A percentile compares a stretch with the other conserved stretches of the same genome.
These are phyloP conservation scores for Leptarthrus brevirostris DNA, from an alignment of 2,888 invertebrate genomes.

Conservation along the genomic window DNA sequence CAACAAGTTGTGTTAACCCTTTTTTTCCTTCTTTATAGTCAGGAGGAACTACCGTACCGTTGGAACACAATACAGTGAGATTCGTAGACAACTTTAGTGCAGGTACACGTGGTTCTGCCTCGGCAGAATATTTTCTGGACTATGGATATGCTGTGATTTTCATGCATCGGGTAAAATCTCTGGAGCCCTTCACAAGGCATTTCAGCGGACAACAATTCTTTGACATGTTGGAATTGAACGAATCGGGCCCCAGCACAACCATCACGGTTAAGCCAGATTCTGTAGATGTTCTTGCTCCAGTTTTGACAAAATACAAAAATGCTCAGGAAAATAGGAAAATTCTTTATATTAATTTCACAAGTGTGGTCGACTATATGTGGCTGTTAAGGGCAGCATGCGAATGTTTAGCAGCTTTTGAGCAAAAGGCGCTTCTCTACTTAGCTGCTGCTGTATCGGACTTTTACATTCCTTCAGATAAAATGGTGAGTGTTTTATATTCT, in stretches of 20 bases:
- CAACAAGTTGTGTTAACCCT: too few species aligned
- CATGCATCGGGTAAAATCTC: conserved; percentile 87
- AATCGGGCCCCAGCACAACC: conserved; percentile 72
- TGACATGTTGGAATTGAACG: conserved; percentile 77
- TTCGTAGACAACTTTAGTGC: conserved; percentile 99
- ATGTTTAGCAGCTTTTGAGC: conserved; percentile 76
- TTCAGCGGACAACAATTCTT: conserved; percentile 82
- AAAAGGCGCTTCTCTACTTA: conserved; percentile 85
- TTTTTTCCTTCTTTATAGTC: conserved; percentile 72
- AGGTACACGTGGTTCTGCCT: conserved; percentile 93
- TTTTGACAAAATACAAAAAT: conserved; percentile 82
- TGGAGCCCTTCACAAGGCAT: conserved; percentile 92
- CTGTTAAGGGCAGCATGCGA: conserved; percentile 85
- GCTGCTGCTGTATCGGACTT: conserved; percentile 99
- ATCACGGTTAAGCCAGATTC: conserved; percentile 80
- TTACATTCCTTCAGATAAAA: conserved; percentile 91
- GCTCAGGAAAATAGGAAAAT: conserved; percentile 80
- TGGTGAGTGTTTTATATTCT: conserved; percentile 82
- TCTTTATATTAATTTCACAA: conserved; percentile 82
- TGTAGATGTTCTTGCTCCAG: conserved; percentile 77
- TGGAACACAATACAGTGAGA: conserved; percentile 96
- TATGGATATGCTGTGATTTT: conserved; percentile 92
- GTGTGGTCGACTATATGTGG: conserved; percentile 93
- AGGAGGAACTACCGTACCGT: conserved; percentile 95
- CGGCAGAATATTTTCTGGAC: conserved; percentile 94